Percentiles rank a stretch among this genome's conserved stretches.
phyloP scores from a whole-genome alignment of 2,888 invertebrate species.

The Polia nebulosa region DNA sequence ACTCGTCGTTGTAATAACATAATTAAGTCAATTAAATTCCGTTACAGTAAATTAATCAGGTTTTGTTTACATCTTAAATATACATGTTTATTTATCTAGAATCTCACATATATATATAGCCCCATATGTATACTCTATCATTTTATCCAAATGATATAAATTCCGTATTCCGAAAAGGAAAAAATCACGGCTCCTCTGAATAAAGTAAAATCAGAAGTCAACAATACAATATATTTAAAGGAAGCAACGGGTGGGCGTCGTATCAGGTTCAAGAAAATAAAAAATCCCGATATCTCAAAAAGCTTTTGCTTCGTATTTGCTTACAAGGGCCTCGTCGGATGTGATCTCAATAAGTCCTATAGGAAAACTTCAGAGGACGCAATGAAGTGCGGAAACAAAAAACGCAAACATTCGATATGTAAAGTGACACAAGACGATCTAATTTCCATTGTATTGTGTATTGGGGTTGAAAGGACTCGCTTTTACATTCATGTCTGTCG shows the following conservation, averaged over 20 bases:
- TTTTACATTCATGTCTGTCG: constrained; percentile 64
- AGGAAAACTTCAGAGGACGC: constrained; percentile 59
- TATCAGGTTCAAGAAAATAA: constrained; percentile 52
- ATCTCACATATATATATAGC: background rate
- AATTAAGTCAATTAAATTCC: constrained; percentile 24
- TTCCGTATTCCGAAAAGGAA: constrained; percentile 19
- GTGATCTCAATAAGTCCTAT: constrained; percentile 66
- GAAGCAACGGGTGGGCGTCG: constrained; percentile 37
- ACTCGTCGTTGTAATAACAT: constrained; percentile 17
- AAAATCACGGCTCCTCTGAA: constrained; percentile 27
- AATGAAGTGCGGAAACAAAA: constrained; percentile 61
- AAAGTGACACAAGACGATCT: constrained; percentile 63
- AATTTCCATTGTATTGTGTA: constrained; percentile 70
- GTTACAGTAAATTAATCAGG: constrained; percentile 7
- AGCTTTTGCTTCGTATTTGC: constrained; percentile 55
- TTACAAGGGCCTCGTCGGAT: constrained; percentile 58
- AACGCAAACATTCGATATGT: constrained; percentile 63
- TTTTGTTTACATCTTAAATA: background rate
- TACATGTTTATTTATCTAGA: background rate
- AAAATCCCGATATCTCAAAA: constrained; percentile 60
- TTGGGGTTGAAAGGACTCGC: constrained; percentile 58
- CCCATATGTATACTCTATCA: background rate
- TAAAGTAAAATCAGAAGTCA: constrained; percentile 59
- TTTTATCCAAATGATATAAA: constrained; percentile 10
- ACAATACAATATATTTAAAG: constrained; percentile 64